Conservation (phyloP, 2,888 invertebrate genomes). For the Ceramica pisi region DNA sequence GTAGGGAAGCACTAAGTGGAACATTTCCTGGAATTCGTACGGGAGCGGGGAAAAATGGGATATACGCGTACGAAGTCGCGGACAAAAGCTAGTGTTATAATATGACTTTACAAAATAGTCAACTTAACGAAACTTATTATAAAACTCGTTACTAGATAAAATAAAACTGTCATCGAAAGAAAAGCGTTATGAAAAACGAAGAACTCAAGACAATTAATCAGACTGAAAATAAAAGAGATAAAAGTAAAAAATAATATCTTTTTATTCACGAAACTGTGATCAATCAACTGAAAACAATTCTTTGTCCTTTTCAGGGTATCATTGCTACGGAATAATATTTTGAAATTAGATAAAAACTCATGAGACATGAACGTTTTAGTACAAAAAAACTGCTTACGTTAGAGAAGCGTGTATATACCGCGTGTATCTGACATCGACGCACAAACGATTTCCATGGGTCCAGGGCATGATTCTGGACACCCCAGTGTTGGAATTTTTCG, state of each 20-base stretch:
- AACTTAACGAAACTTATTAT: neutral
- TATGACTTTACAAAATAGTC: neutral
- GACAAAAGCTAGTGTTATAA: too few relatives aligned
- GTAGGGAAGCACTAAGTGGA: too few relatives aligned
- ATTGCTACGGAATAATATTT: neutral
- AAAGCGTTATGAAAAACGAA: conserved; percentile 37
- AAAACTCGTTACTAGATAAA: conserved; percentile 1
- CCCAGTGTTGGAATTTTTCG: too few relatives aligned
- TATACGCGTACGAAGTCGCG: too few relatives aligned
- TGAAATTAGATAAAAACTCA: neutral
- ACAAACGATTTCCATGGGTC: too few relatives aligned
- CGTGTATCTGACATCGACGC: too few relatives aligned
- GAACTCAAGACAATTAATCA: conserved; percentile 50
- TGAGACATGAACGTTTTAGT: too few relatives aligned
- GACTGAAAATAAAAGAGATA: conserved; percentile 40
- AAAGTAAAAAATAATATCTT: conserved; percentile 49
- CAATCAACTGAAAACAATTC: conserved; percentile 49
- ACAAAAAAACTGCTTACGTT: too few relatives aligned
- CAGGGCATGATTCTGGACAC: too few relatives aligned
- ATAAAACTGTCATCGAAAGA: conserved; percentile 35
- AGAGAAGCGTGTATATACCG: too few relatives aligned
- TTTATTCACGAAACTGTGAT: conserved; percentile 50
- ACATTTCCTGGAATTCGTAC: too few relatives aligned
- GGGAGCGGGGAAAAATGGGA: too few relatives aligned
- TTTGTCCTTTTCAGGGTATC: conserved; percentile 14